Percentiles rank a stretch among this genome's conserved stretches.
Evolutionary conservation across 2,113 vertebrate genomes (phyloP).

Genomic region (Fulica atra): DNA sequence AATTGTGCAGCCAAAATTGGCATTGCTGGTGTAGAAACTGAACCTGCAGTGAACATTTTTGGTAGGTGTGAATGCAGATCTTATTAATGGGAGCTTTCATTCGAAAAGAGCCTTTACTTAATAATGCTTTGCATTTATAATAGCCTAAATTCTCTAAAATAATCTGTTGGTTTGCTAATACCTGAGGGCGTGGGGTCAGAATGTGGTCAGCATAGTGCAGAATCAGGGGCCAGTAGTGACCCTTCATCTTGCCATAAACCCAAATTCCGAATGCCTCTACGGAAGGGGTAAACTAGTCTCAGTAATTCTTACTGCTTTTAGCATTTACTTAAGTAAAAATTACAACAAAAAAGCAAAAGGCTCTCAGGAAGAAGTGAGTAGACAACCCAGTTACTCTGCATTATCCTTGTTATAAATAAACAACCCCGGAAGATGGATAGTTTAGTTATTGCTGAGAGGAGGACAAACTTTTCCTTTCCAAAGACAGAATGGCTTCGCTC

Average conservation of each 20-base stretch:
- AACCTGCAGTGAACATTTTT: not conserved
- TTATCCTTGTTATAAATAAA: not conserved
- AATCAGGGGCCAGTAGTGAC: not conserved
- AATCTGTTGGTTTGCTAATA: not conserved
- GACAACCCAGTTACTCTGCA: not conserved
- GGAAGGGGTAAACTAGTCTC: not conserved
- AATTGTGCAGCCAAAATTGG: not conserved
- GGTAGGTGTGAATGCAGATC: not conserved
- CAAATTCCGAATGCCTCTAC: not conserved
- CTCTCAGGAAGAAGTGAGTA: not conserved
- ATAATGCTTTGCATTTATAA: not conserved
- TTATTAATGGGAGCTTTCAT: not conserved
- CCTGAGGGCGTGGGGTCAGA: not conserved
- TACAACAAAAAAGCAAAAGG: not conserved
- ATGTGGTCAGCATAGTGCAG: not conserved
- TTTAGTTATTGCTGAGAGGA: not conserved
- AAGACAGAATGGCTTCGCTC: not conserved
- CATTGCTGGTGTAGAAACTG: not conserved
- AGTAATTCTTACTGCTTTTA: not conserved
- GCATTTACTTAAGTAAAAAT: not conserved
- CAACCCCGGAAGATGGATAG: not conserved
- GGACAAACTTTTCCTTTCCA: not conserved
- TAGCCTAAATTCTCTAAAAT: not conserved
- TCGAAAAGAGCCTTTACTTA: not conserved
- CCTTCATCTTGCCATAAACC: rapidly evolving